phyloP scores from a whole-genome alignment of 2,888 invertebrate species.

The Amphipyra berbera region DNA sequence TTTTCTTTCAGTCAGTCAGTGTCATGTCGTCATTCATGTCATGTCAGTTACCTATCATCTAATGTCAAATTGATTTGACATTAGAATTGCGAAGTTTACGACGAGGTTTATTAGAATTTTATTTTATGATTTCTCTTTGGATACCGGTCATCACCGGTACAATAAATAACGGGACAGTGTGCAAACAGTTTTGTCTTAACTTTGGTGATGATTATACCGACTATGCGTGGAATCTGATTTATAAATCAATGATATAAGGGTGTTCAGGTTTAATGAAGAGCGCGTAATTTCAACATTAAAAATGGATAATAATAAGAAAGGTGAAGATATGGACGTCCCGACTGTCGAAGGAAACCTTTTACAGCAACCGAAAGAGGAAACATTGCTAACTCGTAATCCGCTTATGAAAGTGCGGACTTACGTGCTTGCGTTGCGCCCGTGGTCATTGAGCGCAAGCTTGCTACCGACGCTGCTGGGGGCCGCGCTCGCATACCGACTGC shows the following conservation, averaged over 20 bases:
- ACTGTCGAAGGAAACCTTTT: conserved; percentile 83
- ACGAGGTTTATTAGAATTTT: conserved; percentile 3
- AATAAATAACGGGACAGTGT: conserved; percentile 46
- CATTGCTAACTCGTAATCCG: conserved; percentile 83
- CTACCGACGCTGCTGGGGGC: conserved; percentile 97
- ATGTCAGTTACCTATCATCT: too few species aligned
- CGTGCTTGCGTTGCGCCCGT: conserved; percentile 96
- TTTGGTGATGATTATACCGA: conserved; percentile 17
- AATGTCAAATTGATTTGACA: not conserved
- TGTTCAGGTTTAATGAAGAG: conserved; percentile 4
- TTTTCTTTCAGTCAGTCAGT: too few species aligned
- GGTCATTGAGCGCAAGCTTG: conserved; percentile 97
- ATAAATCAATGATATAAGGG: conserved; percentile 33
- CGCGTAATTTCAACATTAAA: conserved; percentile 2
- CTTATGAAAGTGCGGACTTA: conserved; percentile 97
- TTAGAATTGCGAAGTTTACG: too few species aligned
- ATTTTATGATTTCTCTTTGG: conserved; percentile 50
- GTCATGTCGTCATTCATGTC: too few species aligned
- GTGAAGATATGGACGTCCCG: conserved; percentile 76
- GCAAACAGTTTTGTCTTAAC: conserved; percentile 36
- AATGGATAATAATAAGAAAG: conserved; percentile 70
- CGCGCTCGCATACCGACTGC: conserved; percentile 95
- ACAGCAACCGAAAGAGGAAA: conserved; percentile 82
- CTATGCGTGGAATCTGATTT: conserved; percentile 14
- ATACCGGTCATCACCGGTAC: conserved; percentile 46